These are phyloP conservation scores for Aricia artaxerxes DNA, from an alignment of 2,888 invertebrate genomes.

Conservation along the genomic window DNA sequence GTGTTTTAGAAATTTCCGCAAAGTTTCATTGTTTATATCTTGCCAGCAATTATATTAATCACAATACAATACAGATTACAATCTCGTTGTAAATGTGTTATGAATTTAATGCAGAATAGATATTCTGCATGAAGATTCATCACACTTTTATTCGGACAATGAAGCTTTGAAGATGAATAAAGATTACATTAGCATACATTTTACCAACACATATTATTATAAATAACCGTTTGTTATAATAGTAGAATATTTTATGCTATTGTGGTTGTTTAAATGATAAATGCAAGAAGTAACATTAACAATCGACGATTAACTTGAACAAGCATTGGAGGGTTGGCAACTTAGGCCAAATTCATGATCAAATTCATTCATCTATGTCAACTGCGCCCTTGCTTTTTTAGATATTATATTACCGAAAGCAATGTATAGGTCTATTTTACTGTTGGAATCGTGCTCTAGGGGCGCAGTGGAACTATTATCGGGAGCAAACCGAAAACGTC, in stretches of 20 bases:
- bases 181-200: background rate
- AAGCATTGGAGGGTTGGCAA: background rate
- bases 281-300: too few relatives aligned
- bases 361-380: too few relatives aligned
- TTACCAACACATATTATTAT: background rate
- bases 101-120: background rate
- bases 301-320: background rate
- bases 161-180: background rate
- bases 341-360: background rate
- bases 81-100: background rate
- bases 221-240: too few relatives aligned
- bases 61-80: background rate
- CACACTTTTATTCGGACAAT: background rate
- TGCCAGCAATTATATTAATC: background rate
- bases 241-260: too few relatives aligned
- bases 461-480: too few relatives aligned
- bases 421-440: too few relatives aligned
- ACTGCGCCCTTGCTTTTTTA: too few relatives aligned
- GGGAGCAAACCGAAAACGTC: too few relatives aligned
- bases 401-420: too few relatives aligned
- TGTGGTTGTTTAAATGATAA: too few relatives aligned
- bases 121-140: background rate
- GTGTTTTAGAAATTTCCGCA: conserved; percentile 17
- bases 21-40: conserved; percentile 1
- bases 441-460: too few relatives aligned